Base-by-base conservation (phyloP, 1,140 invertebrate genomes). In the fruit fly (Drosophila melanogaster) region DNA sequence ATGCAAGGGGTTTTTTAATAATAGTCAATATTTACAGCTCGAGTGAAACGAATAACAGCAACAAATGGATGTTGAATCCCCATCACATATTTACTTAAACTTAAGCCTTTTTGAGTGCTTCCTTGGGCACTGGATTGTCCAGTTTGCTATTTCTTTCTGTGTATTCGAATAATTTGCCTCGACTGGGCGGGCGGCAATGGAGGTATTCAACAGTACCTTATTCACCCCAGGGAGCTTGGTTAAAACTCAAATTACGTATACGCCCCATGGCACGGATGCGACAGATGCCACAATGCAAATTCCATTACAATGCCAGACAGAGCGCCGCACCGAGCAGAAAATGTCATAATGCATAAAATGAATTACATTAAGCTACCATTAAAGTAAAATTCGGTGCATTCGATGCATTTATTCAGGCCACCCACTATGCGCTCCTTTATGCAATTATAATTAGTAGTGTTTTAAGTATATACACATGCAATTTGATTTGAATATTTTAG, bases 241-340 rank as follows among this genome's bases (percentile, higher is more conserved):
- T 49, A 40, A 38, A 65, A 44, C 22, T 22, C 35, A 54, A 62
- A 71, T 74, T 81, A 74, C 80, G 74, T 51, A 81, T 84, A 60
- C 79, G 69, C 77, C 57, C 41, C 12, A 37, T 54, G 44, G 47
- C 49, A 10, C 26, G 12, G 15, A 51, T 17, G n/a, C 58, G 49
- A 46, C 62, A 60, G 55, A 57, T 70, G 79, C 47, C 51, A 64
- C 35, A 44, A 71, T 81, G 78, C 40, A 80, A 80, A 80, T 80
- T 65, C 49, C 58, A 57, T 60, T 56, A 59, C 54, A 62, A 56
- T 41, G 14, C 37, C 66, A 55, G 24, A 38, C 30, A 35, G 15
- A 7, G 11, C 26, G 22, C 37, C 19, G 17, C 11, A 24, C 37
- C 10, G 44, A 7, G 14, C 46, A 10, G 40, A 56, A 43, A 71